phyloP scores from a whole-genome alignment of 1,140 invertebrate species.

The Drosophila micromelanica region DNA sequence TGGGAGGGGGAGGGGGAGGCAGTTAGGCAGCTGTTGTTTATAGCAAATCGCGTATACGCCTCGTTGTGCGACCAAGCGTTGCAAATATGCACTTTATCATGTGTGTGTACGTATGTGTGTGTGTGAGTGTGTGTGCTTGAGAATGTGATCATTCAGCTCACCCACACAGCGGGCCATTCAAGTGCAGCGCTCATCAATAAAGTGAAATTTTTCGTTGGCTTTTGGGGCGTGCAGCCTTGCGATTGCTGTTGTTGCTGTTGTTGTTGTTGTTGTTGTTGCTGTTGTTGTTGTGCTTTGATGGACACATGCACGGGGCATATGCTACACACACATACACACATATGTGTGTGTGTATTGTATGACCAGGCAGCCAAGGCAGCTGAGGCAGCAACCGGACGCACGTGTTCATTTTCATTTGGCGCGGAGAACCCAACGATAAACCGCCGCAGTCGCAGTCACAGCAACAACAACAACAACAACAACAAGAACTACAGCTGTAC shows the following conservation, averaged over 20 bases:
- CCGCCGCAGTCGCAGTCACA: constrained; percentile 42
- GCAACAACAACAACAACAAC: constrained; percentile 24
- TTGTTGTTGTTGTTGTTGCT: constrained; percentile 24
- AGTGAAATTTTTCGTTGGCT: constrained; percentile 67
- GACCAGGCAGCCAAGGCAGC: constrained; percentile 54
- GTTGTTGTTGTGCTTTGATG: constrained; percentile 49
- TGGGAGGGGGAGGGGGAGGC: neutral
- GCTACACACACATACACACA: constrained; percentile 22
- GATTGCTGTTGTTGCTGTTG: no score
- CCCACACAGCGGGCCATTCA: constrained; percentile 61
- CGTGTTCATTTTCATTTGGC: constrained; percentile 82
- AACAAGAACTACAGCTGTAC: constrained; percentile 23
- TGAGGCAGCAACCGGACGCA: constrained; percentile 78
- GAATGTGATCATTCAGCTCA: constrained; percentile 30
- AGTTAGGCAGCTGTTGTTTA: constrained; percentile 61
- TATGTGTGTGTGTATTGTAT: neutral
- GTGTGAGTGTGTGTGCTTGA: constrained; percentile 9
- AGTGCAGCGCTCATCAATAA: constrained; percentile 76
- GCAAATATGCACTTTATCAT: constrained; percentile 54
- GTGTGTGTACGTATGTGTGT: neutral
- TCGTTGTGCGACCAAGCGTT: constrained; percentile 74
- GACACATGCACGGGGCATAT: constrained; percentile 49
- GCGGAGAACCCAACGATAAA: constrained; percentile 76
- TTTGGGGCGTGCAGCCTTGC: constrained; percentile 56
- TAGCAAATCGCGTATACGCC: constrained; percentile 74